These are phyloP conservation scores for Suncus etruscus DNA, from an alignment of 2,113 vertebrate genomes.

Conservation along the genomic window DNA sequence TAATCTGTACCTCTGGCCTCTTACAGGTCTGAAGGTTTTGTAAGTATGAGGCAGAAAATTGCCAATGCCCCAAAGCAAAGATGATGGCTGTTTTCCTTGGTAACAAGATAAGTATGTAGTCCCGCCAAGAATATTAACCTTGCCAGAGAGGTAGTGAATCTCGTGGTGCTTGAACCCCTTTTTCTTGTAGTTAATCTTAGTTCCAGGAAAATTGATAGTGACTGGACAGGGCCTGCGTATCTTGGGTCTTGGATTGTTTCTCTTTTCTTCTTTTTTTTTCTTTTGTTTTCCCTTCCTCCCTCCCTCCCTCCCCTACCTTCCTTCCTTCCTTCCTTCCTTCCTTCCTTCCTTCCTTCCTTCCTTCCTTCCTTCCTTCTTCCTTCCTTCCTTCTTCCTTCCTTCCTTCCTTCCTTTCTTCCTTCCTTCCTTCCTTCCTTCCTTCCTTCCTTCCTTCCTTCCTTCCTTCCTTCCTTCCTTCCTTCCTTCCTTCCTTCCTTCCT, in stretches of 20 bases:
- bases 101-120: slow-evolving; percentile 55
- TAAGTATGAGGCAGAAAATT: slow-evolving; percentile 69
- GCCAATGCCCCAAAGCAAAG: slow-evolving; percentile 48
- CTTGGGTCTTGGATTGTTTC: slow-evolving; percentile 34
- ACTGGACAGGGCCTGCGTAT: slow-evolving; percentile 58
- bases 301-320: no score
- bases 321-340: no score
- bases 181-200: slow-evolving; percentile 73
- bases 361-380: no score
- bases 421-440: no score
- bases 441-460: no score
- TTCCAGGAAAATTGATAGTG: slow-evolving; percentile 71
- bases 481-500: no score
- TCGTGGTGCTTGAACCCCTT: slow-evolving; percentile 54
- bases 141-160: slow-evolving; percentile 69
- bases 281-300: no score
- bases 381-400: no score
- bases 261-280: background rate
- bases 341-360: no score
- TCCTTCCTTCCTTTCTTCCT: no score
- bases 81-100: slow-evolving; percentile 72
- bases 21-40: slow-evolving; percentile 73
- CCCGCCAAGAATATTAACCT: slow-evolving; percentile 66
- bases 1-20: slow-evolving; percentile 77
- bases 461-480: no score